These are phyloP conservation scores for Raja brachyura DNA, from an alignment of 2,113 vertebrate genomes.

Conservation along the genomic window DNA sequence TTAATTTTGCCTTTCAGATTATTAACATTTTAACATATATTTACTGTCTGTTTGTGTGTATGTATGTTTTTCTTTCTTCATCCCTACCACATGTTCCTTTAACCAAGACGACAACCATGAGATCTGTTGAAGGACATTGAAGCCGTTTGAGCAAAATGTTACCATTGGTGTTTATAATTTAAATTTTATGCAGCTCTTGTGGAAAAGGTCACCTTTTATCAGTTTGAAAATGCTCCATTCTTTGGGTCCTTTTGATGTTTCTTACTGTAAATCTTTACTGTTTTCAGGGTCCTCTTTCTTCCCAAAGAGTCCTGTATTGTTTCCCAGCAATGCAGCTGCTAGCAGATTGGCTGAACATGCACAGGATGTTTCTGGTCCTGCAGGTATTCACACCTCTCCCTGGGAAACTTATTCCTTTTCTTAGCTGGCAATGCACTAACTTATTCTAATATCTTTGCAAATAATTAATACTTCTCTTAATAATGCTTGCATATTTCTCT, in stretches of 20 bases:
- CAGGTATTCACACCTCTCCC: slow-evolving; percentile 67
- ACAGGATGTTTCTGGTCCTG: slow-evolving; percentile 74
- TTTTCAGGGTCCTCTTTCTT: slow-evolving; percentile 79
- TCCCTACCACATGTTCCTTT: not conserved
- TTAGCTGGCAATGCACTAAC: slow-evolving; percentile 55
- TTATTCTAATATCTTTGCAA: slow-evolving; percentile 42
- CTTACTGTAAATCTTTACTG: slow-evolving; percentile 51
- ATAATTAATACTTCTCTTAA: slow-evolving; percentile 46
- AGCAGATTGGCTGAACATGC: slow-evolving; percentile 76
- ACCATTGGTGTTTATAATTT: not conserved
- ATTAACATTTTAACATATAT: not conserved
- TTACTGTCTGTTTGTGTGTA: not conserved
- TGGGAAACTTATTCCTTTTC: slow-evolving; percentile 47
- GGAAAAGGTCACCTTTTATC: not conserved
- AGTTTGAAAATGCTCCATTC: slow-evolving; percentile 14
- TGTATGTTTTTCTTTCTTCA: not conserved
- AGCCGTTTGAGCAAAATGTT: not conserved
- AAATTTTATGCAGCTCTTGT: not conserved
- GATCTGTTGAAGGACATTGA: not conserved
- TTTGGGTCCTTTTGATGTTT: not conserved
- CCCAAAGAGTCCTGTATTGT: slow-evolving; percentile 71
- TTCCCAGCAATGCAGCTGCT: slow-evolving; percentile 78
- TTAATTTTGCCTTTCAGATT: not conserved
- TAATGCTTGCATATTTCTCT: slow-evolving; percentile 34
- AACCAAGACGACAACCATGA: not conserved